Conservation (phyloP, 1,140 invertebrate genomes). For the Tenebrio molitor region DNA sequence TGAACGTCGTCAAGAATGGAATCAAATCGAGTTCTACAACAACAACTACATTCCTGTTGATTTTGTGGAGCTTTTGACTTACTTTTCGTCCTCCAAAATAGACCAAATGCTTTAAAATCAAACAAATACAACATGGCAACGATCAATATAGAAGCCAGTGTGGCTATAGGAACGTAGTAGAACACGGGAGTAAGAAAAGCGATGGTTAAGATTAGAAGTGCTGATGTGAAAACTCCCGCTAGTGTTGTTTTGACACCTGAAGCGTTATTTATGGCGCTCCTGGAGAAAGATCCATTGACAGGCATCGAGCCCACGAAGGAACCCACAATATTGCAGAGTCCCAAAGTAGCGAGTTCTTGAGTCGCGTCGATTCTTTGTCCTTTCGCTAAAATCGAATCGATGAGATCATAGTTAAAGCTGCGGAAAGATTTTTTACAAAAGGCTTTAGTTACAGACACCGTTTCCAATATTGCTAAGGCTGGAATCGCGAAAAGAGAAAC, state of each 20-base stretch:
- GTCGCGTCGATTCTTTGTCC: slow-evolving; percentile 81
- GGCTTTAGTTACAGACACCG: slow-evolving; percentile 89
- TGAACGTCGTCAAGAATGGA: slow-evolving; percentile 74
- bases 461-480: slow-evolving; percentile 85
- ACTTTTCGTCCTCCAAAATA: slow-evolving; percentile 88
- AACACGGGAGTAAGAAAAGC: slow-evolving; percentile 88
- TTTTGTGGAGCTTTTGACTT: slow-evolving; percentile 50
- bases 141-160: slow-evolving; percentile 86
- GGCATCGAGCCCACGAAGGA: slow-evolving; percentile 90
- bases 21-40: slow-evolving; percentile 75
- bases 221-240: slow-evolving; percentile 83
- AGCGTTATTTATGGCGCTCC: slow-evolving; percentile 90
- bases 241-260: slow-evolving; percentile 87
- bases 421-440: slow-evolving; percentile 71
- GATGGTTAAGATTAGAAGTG: slow-evolving; percentile 80
- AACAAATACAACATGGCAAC: slow-evolving; percentile 92
- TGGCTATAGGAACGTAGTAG: slow-evolving; percentile 84
- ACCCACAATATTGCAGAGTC: slow-evolving; percentile 85
- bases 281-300: slow-evolving; percentile 84
- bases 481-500: slow-evolving; percentile 83
- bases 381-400: slow-evolving; percentile 71
- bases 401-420: too few relatives aligned
- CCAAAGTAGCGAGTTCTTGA: slow-evolving; percentile 88
- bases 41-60: too few relatives aligned
- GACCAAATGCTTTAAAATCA: slow-evolving; percentile 82